Evolutionary conservation across 1,140 invertebrate species (phyloP).

Genomic region (Drosophila grimshawi): DNA sequence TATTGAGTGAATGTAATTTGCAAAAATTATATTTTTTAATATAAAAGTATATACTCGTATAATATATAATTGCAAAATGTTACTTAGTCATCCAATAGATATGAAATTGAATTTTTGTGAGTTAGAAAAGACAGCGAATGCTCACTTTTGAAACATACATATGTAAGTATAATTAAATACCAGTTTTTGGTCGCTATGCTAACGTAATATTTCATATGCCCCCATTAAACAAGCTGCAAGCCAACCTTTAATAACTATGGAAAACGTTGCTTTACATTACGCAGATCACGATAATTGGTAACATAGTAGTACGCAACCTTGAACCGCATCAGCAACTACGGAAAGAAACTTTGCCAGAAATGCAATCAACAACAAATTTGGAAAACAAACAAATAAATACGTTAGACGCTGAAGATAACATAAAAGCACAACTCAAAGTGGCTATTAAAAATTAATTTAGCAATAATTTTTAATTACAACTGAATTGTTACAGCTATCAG

Average conservation of each 20-base stretch:
- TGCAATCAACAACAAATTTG: conserved; percentile 29
- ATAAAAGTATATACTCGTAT: too few relatives aligned
- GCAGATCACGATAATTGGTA: conserved; percentile 28
- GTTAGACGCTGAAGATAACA: conserved; percentile 28
- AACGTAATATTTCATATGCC: neutral
- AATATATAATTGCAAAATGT: too few relatives aligned
- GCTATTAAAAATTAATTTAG: conserved; percentile 47
- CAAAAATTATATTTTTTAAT: conserved; percentile 15
- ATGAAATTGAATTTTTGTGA: too few relatives aligned
- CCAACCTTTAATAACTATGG: conserved; percentile 2
- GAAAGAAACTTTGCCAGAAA: conserved; percentile 23
- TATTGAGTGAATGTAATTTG: conserved; percentile 14
- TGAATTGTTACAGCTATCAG: conserved; percentile 55
- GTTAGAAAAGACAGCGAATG: too few relatives aligned
- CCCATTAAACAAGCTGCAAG: neutral
- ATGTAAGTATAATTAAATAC: neutral
- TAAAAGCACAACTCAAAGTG: conserved; percentile 13
- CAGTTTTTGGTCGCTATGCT: neutral
- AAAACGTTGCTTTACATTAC: neutral
- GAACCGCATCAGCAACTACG: conserved; percentile 19
- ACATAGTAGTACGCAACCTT: conserved; percentile 24
- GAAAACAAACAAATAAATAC: conserved; percentile 14
- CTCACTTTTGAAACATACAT: too few relatives aligned
- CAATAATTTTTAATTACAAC: conserved; percentile 51
- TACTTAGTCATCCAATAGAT: too few relatives aligned